phyloP scores from a whole-genome alignment of 1,140 invertebrate species.

The Cyphomyrmex costatus region DNA sequence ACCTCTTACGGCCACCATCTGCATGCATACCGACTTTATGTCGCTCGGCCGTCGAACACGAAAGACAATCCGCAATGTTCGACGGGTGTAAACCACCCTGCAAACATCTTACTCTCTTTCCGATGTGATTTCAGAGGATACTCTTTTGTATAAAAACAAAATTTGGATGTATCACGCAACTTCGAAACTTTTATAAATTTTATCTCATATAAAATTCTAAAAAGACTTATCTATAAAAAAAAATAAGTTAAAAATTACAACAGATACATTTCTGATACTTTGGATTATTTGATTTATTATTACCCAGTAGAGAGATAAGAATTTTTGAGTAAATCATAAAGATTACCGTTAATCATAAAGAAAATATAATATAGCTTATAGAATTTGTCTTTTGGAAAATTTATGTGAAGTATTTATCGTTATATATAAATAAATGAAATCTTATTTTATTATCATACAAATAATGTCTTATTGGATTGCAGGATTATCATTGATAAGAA shows the following conservation, averaged over 20 bases:
- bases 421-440: background rate
- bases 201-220: background rate
- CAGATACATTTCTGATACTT: background rate
- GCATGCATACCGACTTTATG: constrained; percentile 78
- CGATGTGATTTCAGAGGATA: constrained; percentile 33
- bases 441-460: background rate
- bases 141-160: background rate
- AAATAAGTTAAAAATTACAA: background rate
- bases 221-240: background rate
- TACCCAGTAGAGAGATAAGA: too few relatives aligned
- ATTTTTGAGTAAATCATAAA: too few relatives aligned
- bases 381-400: background rate
- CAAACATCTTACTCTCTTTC: constrained; percentile 24
- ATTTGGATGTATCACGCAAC: background rate
- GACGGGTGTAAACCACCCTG: constrained; percentile 68
- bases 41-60: constrained; percentile 57
- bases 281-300: background rate
- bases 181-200: background rate
- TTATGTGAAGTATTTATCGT: background rate
- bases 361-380: background rate
- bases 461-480: background rate
- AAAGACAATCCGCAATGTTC: constrained; percentile 68
- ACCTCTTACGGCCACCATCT: constrained; percentile 79
- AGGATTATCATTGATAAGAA: background rate
- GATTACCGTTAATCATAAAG: too few relatives aligned